phyloP scores from a whole-genome alignment of 2,888 invertebrate species.

The Phortica okadai region DNA sequence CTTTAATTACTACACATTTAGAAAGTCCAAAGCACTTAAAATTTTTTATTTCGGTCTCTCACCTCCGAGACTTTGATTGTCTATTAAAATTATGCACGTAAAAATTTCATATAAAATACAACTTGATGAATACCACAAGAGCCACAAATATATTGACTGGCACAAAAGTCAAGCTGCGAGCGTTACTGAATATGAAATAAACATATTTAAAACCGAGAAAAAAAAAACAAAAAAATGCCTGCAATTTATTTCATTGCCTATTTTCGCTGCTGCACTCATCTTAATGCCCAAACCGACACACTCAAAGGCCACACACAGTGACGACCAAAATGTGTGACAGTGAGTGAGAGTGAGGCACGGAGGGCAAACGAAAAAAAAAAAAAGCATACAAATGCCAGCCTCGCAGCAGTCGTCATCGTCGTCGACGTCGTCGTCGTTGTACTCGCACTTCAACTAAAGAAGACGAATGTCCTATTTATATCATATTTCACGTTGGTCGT shows the following conservation, averaged over 20 bases:
- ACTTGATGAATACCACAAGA: slow-evolving; percentile 6
- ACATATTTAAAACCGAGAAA: background rate
- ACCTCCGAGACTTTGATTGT: background rate
- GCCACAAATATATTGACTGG: slow-evolving; percentile 4
- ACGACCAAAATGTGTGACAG: background rate
- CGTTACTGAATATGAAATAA: background rate
- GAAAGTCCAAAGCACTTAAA: background rate
- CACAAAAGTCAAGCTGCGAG: background rate
- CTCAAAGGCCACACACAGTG: background rate
- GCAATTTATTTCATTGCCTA: slow-evolving; percentile 24
- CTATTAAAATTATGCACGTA: background rate
- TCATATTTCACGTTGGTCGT: slow-evolving; percentile 50
- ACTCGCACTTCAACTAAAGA: slow-evolving; percentile 47
- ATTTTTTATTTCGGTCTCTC: background rate
- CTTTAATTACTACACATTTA: no score
- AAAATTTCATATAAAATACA: background rate
- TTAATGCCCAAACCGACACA: background rate
- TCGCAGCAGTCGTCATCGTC: slow-evolving; percentile 56
- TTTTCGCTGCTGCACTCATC: slow-evolving; percentile 7
- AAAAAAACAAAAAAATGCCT: slow-evolving; percentile 4
- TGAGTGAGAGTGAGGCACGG: background rate
- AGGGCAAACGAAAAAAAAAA: background rate
- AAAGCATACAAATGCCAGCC: slow-evolving; percentile 48
- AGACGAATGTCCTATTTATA: slow-evolving; percentile 54
- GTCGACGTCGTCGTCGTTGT: slow-evolving; percentile 56